Conservation (phyloP, 2,797 vertebrate genomes). For the Gymnodraco acuticeps region DNA sequence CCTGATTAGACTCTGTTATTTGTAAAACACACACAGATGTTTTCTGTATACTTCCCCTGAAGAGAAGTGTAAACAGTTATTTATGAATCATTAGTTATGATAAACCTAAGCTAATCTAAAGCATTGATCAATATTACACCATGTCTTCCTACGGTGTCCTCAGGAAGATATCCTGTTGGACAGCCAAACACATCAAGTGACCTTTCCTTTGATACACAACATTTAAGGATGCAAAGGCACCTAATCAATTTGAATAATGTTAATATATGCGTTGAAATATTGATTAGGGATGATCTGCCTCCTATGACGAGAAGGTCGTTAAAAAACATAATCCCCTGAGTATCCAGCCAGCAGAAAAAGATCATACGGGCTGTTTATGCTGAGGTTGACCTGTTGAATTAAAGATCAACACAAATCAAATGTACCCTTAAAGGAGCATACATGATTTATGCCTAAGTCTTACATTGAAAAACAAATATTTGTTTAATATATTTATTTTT, state of each 20-base stretch:
- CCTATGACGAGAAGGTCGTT: constrained; percentile 77
- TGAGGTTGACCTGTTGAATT: constrained; percentile 83
- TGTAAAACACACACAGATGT: constrained; percentile 28
- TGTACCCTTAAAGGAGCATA: constrained; percentile 77
- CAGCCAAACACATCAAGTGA: constrained; percentile 77
- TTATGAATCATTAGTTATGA: constrained; percentile 53
- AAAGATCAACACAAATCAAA: constrained; percentile 86
- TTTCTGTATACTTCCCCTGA: constrained; percentile 24
- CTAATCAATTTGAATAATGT: constrained; percentile 84
- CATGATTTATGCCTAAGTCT: constrained; percentile 72
- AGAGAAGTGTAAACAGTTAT: constrained; percentile 59
- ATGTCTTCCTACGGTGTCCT: constrained; percentile 72
- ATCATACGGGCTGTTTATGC: constrained; percentile 80
- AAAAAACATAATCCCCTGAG: constrained; percentile 80
- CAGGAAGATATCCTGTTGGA: constrained; percentile 78
- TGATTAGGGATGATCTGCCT: constrained; percentile 82
- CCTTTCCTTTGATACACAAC: constrained; percentile 82
- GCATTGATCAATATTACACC: constrained; percentile 79
- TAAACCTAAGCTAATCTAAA: constrained; percentile 58
- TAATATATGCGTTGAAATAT: constrained; percentile 88
- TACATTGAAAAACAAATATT: constrained; percentile 50
- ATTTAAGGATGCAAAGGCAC: constrained; percentile 66
- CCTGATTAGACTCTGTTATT: neutral
- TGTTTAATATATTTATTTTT: constrained; percentile 42
- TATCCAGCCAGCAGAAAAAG: constrained; percentile 79